A percentile compares a stretch with the other conserved stretches of the same genome.
phyloP scores from a whole-genome alignment of 64 coral and sea anemone species.

The Orbicella faveolata region DNA sequence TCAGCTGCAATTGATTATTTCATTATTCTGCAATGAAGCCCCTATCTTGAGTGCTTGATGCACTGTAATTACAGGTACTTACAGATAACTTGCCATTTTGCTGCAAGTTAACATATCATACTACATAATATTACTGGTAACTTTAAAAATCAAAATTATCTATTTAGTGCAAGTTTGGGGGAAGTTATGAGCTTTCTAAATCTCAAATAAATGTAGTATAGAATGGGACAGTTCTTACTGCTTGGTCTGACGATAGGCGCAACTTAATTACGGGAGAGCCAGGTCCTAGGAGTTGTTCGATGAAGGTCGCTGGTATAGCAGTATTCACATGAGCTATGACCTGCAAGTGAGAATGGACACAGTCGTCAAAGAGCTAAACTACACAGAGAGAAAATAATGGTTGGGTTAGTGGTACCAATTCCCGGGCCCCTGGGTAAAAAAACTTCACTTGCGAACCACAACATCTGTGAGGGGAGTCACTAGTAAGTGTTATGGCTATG shows the following conservation, averaged over 20 bases:
- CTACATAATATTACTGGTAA: too few relatives aligned
- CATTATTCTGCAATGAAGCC: too few relatives aligned
- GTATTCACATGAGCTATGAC: conserved; percentile 77
- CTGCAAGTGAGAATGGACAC: conserved; percentile 22
- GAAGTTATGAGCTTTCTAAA: not conserved
- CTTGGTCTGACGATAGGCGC: conserved; percentile 78
- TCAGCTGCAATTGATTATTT: too few relatives aligned
- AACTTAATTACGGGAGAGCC: conserved; percentile 79
- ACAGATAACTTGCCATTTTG: too few relatives aligned
- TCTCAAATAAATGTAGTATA: not conserved
- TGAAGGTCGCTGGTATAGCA: conserved; percentile 71
- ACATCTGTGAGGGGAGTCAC: too few relatives aligned
- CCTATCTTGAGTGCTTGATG: too few relatives aligned
- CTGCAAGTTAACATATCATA: too few relatives aligned
- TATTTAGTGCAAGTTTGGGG: not conserved
- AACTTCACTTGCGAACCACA: too few relatives aligned
- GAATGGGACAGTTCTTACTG: conserved; percentile 58
- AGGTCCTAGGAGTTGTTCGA: conserved; percentile 67
- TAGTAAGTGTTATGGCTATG: too few relatives aligned
- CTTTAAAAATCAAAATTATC: not conserved
- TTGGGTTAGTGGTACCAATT: too few relatives aligned
- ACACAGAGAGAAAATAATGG: not conserved
- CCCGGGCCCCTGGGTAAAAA: too few relatives aligned
- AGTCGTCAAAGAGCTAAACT: not conserved
- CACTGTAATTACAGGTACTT: too few relatives aligned